Conservation (phyloP, 2,888 invertebrate genomes). For the Odontothrips loti region DNA sequence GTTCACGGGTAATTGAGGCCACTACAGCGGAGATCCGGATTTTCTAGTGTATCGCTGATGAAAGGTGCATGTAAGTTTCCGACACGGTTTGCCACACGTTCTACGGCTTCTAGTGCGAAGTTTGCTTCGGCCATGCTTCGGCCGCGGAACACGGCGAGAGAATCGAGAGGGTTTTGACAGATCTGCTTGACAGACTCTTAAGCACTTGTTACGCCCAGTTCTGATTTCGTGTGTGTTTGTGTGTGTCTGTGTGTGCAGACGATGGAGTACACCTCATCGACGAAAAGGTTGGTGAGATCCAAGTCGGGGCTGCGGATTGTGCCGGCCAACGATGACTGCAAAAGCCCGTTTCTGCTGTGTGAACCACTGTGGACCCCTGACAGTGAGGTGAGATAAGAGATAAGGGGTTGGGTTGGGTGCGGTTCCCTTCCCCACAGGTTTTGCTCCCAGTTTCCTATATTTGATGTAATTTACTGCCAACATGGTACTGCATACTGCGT, state of each 20-base stretch:
- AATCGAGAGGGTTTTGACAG: no score
- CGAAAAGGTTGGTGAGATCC: slow-evolving; percentile 44
- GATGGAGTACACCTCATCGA: not conserved
- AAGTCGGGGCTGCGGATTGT: slow-evolving; percentile 50
- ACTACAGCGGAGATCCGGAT: no score
- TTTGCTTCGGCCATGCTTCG: no score
- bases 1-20: no score
- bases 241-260: not conserved
- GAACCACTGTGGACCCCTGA: slow-evolving; percentile 52
- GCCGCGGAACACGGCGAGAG: no score
- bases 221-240: no score
- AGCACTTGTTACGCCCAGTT: not conserved
- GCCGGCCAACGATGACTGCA: slow-evolving; percentile 43
- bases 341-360: slow-evolving; percentile 48
- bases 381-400: slow-evolving; percentile 44
- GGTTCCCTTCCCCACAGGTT: not conserved
- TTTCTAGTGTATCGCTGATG: no score
- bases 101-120: no score
- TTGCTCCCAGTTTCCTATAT: not conserved
- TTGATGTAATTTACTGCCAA: slow-evolving; percentile 36
- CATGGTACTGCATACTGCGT: slow-evolving; percentile 12
- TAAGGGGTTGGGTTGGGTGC: not conserved
- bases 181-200: no score
- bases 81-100: no score
- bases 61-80: no score